Percentiles rank a stretch among this genome's conserved stretches.
Conservation (phyloP, 2,888 invertebrate species). For the Chymomyza caudatula region DNA sequence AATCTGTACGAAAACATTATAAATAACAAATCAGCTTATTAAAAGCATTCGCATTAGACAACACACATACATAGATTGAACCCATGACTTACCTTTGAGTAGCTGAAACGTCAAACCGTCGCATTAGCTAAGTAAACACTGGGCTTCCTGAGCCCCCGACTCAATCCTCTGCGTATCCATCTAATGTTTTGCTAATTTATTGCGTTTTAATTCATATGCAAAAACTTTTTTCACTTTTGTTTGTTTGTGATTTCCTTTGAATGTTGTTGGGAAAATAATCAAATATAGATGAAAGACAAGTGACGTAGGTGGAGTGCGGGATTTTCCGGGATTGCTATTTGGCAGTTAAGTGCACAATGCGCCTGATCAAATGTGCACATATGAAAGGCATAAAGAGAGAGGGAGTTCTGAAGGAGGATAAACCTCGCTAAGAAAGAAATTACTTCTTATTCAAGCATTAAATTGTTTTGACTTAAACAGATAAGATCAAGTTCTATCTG, state of each 20-base stretch:
- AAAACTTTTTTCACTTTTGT: conserved; percentile 41
- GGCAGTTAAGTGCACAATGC: conserved; percentile 38
- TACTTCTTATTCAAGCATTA: conserved; percentile 78
- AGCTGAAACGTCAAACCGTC: conserved; percentile 24
- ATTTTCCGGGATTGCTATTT: conserved; percentile 7
- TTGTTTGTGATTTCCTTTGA: conserved; percentile 39
- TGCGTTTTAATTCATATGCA: conserved; percentile 73
- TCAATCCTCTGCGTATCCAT: not conserved
- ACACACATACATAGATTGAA: not conserved
- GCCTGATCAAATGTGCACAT: conserved; percentile 29
- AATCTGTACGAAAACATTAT: conserved; percentile 65
- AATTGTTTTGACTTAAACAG: conserved; percentile 76
- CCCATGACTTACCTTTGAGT: conserved; percentile 19
- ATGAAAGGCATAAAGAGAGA: not conserved
- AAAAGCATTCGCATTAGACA: conserved; percentile 54
- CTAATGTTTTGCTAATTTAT: conserved; percentile 57
- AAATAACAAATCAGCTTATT: conserved; percentile 74
- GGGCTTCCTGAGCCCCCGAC: conserved; percentile 13
- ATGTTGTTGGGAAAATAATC: conserved; percentile 64
- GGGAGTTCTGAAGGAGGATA: conserved; percentile 1
- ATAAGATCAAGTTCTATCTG: conserved; percentile 51
- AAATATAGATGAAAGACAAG: conserved; percentile 51
- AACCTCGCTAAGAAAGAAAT: conserved; percentile 45
- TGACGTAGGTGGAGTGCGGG: conserved; percentile 19
- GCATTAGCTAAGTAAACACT: conserved; percentile 62